A percentile compares a stretch with the other conserved stretches of the same genome.
phyloP scores from a whole-genome alignment of 2,888 invertebrate species.

The Hipparchia sbordonii region DNA sequence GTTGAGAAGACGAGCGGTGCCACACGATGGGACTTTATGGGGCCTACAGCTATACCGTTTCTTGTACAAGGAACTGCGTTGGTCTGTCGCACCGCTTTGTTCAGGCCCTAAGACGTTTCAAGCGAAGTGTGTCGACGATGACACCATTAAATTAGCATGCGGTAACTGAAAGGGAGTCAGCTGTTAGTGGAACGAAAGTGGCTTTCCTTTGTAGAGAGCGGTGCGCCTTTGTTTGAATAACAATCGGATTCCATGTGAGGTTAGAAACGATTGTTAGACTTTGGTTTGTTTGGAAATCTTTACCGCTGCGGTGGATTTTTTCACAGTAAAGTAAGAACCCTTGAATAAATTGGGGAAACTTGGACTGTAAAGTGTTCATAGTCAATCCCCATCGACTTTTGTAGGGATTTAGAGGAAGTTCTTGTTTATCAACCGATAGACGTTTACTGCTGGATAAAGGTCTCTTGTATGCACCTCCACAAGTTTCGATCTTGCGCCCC shows the following conservation, averaged over 20 bases:
- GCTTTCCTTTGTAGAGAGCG: constrained; percentile 47
- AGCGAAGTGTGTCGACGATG: neutral
- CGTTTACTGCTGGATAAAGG: too few relatives aligned
- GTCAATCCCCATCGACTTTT: too few relatives aligned
- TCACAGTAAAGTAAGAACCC: neutral
- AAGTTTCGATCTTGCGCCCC: too few relatives aligned
- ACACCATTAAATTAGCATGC: constrained; percentile 23
- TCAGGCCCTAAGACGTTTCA: neutral
- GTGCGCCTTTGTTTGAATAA: constrained; percentile 43
- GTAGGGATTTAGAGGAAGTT: too few relatives aligned
- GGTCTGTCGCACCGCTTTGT: neutral
- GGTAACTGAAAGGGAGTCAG: constrained; percentile 32
- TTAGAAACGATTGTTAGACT: constrained; percentile 28
- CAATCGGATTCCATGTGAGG: constrained; percentile 42
- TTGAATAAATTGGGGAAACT: neutral
- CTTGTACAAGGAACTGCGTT: too few relatives aligned
- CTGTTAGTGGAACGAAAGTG: constrained; percentile 44
- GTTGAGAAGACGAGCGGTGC: too few relatives aligned
- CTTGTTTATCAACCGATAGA: too few relatives aligned
- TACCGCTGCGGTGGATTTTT: neutral
- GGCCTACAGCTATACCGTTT: too few relatives aligned
- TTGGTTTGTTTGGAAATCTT: constrained; percentile 26
- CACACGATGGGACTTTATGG: too few relatives aligned
- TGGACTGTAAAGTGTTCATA: neutral
- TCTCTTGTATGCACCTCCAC: too few relatives aligned